Evolutionary conservation across 1,140 invertebrate genomes (phyloP).

Genomic region (Tetramorium simillimum): DNA sequence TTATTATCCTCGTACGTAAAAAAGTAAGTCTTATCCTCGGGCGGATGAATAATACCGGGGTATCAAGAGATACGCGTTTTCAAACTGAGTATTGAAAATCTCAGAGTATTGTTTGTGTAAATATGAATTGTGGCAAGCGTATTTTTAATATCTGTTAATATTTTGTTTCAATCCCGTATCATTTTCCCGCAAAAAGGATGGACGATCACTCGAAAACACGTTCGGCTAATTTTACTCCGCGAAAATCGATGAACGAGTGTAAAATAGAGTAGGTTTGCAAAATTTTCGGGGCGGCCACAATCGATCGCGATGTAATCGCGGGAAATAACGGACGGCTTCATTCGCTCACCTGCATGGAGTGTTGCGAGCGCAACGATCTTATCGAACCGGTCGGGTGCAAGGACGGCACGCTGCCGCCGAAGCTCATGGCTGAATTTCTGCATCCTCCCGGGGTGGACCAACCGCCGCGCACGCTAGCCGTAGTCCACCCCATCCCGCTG

Average conservation of each 20-base stretch:
- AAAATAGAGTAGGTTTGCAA: background rate
- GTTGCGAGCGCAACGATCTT: slow-evolving; percentile 81
- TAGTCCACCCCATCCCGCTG: slow-evolving; percentile 77
- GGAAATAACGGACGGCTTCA: slow-evolving; percentile 19
- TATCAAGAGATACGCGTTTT: background rate
- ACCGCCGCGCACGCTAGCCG: slow-evolving; percentile 78
- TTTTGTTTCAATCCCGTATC: background rate
- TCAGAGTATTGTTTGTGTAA: background rate
- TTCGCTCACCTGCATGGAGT: slow-evolving; percentile 80
- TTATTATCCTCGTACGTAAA: too few relatives aligned
- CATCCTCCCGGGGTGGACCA: slow-evolving; percentile 82
- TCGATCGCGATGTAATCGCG: background rate
- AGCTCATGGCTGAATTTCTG: slow-evolving; percentile 82
- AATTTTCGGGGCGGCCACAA: background rate
- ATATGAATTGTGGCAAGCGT: background rate
- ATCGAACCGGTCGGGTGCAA: slow-evolving; percentile 82
- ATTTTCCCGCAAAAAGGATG: background rate
- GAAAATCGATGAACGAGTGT: background rate
- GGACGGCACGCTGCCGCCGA: slow-evolving; percentile 82
- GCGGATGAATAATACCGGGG: background rate
- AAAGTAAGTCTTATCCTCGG: background rate
- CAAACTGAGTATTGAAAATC: background rate
- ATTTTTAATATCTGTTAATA: background rate
- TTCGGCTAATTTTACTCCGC: background rate
- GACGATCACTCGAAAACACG: background rate